Evolutionary conservation across 2,113 vertebrate genomes (phyloP).

Genomic region (Fregata magnificens): DNA sequence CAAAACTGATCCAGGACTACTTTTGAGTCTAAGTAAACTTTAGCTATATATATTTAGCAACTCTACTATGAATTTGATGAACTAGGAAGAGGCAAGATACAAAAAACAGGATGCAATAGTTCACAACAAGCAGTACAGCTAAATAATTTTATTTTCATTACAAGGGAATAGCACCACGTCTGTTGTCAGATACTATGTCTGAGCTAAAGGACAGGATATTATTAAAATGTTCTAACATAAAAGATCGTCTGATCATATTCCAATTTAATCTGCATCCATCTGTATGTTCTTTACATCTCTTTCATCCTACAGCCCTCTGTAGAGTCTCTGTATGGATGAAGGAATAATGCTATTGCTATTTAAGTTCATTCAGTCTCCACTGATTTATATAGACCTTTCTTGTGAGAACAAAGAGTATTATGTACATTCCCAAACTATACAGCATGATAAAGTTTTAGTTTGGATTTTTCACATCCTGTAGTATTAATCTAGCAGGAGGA

Average conservation of each 20-base stretch:
- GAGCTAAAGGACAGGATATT: background rate
- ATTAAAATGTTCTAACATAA: background rate
- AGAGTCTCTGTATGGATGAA: background rate
- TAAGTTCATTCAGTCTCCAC: background rate
- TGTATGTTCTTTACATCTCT: background rate
- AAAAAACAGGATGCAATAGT: background rate
- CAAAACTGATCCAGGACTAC: background rate
- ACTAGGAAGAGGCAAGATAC: background rate
- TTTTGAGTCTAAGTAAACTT: background rate
- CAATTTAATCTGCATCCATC: constrained; percentile 15
- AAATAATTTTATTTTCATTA: background rate
- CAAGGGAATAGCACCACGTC: background rate
- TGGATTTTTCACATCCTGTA: background rate
- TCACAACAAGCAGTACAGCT: background rate
- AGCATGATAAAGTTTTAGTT: background rate
- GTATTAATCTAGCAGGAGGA: background rate
- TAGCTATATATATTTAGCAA: background rate
- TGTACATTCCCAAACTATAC: background rate
- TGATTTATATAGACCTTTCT: background rate
- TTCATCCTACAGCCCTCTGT: background rate
- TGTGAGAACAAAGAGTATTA: background rate
- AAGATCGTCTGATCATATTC: background rate
- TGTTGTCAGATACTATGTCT: background rate
- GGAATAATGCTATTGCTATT: background rate
- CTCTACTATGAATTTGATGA: background rate